A percentile compares a stretch with the other conserved stretches of the same genome.
Evolutionary conservation across 2,113 vertebrate genomes (phyloP).

Genomic region (Helogale parvula): DNA sequence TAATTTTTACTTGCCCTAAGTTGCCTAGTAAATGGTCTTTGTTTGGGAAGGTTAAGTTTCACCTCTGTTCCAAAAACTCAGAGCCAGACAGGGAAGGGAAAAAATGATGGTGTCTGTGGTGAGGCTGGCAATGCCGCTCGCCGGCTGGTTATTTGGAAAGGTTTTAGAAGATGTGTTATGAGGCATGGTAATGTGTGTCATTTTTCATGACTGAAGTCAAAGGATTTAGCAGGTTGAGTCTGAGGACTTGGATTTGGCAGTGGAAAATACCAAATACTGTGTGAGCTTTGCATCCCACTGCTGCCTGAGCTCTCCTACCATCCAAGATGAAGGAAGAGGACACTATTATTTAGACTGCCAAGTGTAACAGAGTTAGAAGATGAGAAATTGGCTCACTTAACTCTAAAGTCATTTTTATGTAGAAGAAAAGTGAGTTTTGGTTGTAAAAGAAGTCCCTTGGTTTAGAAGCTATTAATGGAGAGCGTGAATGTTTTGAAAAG

Average conservation of each 20-base stretch:
- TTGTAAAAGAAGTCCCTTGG: not conserved
- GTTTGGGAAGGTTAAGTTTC: conserved; percentile 82
- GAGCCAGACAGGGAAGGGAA: conserved; percentile 83
- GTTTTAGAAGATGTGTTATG: conserved; percentile 79
- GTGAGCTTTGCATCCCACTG: not conserved
- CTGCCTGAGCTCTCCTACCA: conserved; percentile 17
- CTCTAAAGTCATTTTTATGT: conserved; percentile 57
- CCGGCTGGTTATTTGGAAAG: conserved; percentile 73
- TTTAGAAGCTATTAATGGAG: conserved; percentile 9
- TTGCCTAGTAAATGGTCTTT: conserved; percentile 81
- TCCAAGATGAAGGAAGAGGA: not conserved
- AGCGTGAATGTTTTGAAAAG: not conserved
- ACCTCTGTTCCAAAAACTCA: conserved; percentile 62
- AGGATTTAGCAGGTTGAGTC: conserved; percentile 78
- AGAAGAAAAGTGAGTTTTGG: conserved; percentile 9
- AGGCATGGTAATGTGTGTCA: conserved; percentile 71
- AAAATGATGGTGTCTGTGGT: conserved; percentile 77
- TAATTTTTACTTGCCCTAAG: conserved; percentile 82
- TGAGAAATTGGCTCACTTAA: conserved; percentile 73
- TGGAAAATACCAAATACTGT: conserved; percentile 75
- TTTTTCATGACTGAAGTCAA: conserved; percentile 80
- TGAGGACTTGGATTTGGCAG: conserved; percentile 50
- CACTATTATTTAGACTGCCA: conserved; percentile 59
- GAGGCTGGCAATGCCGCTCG: conserved; percentile 38
- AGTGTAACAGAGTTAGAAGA: conserved; percentile 79